Conservation (phyloP, 2,888 invertebrate species). For the Erebia ligea region DNA sequence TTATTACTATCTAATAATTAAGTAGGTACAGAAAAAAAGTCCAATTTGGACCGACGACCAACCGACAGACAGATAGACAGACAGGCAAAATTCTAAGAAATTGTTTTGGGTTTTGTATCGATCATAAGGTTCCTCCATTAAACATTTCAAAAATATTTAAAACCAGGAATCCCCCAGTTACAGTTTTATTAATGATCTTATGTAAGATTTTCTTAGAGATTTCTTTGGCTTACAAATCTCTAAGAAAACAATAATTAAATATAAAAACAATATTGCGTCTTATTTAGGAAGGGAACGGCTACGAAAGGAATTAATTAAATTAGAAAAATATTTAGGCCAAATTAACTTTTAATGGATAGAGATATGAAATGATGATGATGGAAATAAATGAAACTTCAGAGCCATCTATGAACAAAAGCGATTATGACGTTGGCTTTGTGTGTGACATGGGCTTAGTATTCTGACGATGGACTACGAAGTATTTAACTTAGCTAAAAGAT, state of each 20-base stretch:
- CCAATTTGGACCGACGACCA: no score
- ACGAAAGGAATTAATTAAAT: slow-evolving; percentile 52
- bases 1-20: no score
- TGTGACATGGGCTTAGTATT: neutral
- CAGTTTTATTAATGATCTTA: no score
- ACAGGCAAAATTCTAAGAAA: no score
- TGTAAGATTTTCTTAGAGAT: slow-evolving; percentile 1
- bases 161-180: no score
- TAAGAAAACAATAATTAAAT: slow-evolving; percentile 32
- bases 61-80: neutral
- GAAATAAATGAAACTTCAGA: neutral
- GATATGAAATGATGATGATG: no score
- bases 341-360: slow-evolving; percentile 53
- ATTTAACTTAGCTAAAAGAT: slow-evolving; percentile 27
- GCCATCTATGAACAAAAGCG: slow-evolving; percentile 4
- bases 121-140: no score
- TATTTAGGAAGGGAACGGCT: slow-evolving; percentile 54
- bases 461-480: neutral
- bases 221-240: no score
- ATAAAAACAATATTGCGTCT: slow-evolving; percentile 44
- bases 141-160: no score
- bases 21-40: no score
- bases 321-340: slow-evolving; percentile 55
- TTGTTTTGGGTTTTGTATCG: no score
- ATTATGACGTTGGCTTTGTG: slow-evolving; percentile 18